Conservation (phyloP, 92 coral and sea anemone genomes). For the Hydrozoanthus gracilis region DNA sequence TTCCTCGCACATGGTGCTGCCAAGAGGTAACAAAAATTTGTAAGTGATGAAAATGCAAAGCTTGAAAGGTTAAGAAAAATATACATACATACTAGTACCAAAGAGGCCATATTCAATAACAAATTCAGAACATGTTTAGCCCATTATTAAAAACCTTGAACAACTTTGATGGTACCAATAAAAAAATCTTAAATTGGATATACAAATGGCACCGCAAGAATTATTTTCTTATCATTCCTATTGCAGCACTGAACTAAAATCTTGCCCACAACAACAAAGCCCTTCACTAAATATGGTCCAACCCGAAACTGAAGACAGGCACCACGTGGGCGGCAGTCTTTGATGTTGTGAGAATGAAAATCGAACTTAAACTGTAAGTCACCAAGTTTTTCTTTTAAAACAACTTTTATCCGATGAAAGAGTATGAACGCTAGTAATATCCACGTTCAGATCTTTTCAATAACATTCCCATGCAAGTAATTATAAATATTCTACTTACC, state of each 20-base stretch:
- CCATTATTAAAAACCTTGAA: no score
- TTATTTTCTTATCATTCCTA: no score
- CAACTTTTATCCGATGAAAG: not conserved
- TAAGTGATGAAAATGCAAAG: not conserved
- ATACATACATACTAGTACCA: no score
- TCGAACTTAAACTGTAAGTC: not conserved
- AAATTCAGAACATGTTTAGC: not conserved
- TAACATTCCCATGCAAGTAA: not conserved
- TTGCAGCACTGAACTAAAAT: no score
- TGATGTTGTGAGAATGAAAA: not conserved
- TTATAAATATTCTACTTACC: not conserved
- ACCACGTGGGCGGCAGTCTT: not conserved
- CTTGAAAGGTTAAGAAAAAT: not conserved
- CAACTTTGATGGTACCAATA: no score
- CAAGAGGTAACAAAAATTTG: slow-evolving; percentile 1
- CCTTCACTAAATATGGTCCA: not conserved
- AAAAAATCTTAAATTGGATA: no score
- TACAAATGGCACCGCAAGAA: no score
- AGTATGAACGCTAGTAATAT: not conserved
- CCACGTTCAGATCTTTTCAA: slow-evolving; percentile 6
- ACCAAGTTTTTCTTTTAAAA: not conserved
- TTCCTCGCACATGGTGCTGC: slow-evolving; percentile 10
- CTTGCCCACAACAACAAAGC: no score
- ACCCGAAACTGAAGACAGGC: not conserved
- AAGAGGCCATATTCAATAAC: no score